A percentile compares a stretch with the other conserved stretches of the same genome.
Evolutionary conservation across 2,113 vertebrate species (phyloP).

Genomic region (Notiomystis cincta): DNA sequence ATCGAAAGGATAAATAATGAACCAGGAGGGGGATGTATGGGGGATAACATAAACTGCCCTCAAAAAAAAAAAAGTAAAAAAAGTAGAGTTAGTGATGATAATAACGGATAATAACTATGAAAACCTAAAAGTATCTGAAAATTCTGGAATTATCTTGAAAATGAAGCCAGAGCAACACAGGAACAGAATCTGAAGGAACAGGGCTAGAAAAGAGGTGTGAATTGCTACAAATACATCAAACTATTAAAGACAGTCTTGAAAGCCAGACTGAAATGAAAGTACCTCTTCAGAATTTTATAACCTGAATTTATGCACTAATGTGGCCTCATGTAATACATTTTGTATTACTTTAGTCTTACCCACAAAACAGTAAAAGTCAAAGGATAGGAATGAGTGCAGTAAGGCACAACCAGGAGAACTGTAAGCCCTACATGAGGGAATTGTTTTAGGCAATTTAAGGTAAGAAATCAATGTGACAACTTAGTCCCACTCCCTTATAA

Average conservation of each 20-base stretch:
- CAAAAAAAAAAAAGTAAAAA: not conserved
- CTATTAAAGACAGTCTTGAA: not conserved
- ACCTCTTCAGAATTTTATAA: not conserved
- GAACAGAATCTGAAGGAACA: not conserved
- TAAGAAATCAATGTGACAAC: not conserved
- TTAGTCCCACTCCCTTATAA: not conserved
- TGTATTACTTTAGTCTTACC: not conserved
- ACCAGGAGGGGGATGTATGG: not conserved
- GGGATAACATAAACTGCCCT: rapidly evolving
- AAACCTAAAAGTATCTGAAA: not conserved
- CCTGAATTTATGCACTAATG: not conserved
- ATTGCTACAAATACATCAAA: not conserved
- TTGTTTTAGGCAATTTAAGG: not conserved
- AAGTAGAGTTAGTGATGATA: not conserved
- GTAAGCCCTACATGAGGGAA: not conserved
- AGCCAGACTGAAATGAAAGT: not conserved
- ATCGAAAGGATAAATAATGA: not conserved
- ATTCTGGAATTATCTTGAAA: not conserved
- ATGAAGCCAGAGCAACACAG: not conserved
- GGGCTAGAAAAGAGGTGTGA: not conserved
- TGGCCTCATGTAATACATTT: not conserved
- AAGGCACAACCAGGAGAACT: not conserved
- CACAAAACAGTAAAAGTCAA: not conserved
- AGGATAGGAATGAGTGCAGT: not conserved
- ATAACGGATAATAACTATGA: not conserved